Evolutionary conservation across 2,888 invertebrate genomes (phyloP), one percentile per base, ranked within the genome.

Genomic region (Helobdella robusta): DNA sequence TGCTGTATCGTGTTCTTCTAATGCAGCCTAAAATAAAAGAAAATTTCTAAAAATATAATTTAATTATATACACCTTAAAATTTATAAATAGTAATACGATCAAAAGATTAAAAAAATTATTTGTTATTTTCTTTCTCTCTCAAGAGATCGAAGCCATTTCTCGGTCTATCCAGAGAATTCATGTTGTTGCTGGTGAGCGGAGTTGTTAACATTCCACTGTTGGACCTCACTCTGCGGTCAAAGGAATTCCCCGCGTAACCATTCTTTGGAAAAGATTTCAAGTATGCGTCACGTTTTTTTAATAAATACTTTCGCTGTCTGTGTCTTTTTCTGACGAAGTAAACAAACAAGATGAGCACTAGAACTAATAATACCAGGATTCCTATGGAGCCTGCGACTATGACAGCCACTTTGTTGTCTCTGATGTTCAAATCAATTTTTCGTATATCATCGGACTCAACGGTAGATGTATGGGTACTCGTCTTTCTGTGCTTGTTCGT

Each of bases 131-230:
- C 48, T 46, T 62, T 62, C 18, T 48, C 62, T 28, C 28, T 32
- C 11, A 62, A 34, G 18, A 50, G 30, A 60, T 60, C 44, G 18
- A 60, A 60, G 20, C 62, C 62, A n/a, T 62, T 62, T 5, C 20
- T 44, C 2, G 48, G 62, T 50, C 50, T 46, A n/a, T 62, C 30
- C 20, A 62, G n/a, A 34, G 44, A 34, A n/a, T n/a, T n/a, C n/a
- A n/a, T n/a, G n/a, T n/a, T n/a, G 54, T 54, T 32, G 11, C 28
- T 25, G 48, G 18, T 32, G 8, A 30, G n/a, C 30, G 62, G 50
- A 11, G 35, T 25, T 3, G 44, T 48, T n/a, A 50, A 3, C 25
- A 62, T 28, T 18, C 50, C 62, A 5, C 50, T 46, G 34, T 62
- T 62, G 18, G 62, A 62, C 5, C 62, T 44, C 5, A 23, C 18